Percentiles rank a stretch among this genome's conserved stretches.
phyloP scores from a whole-genome alignment of 37 sponge, comb jelly and placozoan genomes.

The Theonella swinhoei region DNA sequence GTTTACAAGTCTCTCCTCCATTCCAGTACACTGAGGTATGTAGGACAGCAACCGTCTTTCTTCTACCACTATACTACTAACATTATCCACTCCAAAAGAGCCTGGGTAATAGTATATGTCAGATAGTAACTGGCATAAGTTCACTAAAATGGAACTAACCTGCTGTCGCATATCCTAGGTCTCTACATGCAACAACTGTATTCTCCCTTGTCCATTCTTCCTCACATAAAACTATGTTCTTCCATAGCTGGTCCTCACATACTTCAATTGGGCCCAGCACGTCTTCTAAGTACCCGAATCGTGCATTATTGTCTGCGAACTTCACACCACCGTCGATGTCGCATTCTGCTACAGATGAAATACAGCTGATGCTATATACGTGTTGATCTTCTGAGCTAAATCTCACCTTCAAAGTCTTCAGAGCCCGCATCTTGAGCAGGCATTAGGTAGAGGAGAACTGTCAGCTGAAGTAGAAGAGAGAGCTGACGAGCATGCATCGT shows the following conservation, averaged over 20 bases:
- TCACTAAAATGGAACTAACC: too few relatives aligned
- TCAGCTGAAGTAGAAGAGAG: neutral
- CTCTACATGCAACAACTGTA: neutral
- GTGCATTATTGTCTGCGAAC: neutral
- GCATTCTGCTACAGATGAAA: neutral
- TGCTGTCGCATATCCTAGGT: neutral
- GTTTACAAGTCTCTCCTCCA: neutral
- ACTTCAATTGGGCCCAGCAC: neutral
- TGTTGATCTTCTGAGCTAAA: too few relatives aligned
- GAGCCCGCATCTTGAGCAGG: too few relatives aligned
- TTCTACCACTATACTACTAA: neutral
- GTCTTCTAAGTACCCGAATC: neutral
- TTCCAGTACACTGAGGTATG: neutral
- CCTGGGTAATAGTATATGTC: neutral
- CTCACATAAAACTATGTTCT: neutral
- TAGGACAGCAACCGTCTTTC: neutral
- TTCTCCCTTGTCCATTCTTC: neutral
- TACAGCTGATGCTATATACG: too few relatives aligned
- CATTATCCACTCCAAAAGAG: neutral
- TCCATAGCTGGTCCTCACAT: neutral
- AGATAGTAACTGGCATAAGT: too few relatives aligned
- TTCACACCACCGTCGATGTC: neutral
- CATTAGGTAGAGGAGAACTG: neutral
- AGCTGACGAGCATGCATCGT: neutral
- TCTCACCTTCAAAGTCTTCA: too few relatives aligned